Evolutionary conservation across 2,113 vertebrate species (phyloP).

Genomic region (Anarrhichthys ocellatus): DNA sequence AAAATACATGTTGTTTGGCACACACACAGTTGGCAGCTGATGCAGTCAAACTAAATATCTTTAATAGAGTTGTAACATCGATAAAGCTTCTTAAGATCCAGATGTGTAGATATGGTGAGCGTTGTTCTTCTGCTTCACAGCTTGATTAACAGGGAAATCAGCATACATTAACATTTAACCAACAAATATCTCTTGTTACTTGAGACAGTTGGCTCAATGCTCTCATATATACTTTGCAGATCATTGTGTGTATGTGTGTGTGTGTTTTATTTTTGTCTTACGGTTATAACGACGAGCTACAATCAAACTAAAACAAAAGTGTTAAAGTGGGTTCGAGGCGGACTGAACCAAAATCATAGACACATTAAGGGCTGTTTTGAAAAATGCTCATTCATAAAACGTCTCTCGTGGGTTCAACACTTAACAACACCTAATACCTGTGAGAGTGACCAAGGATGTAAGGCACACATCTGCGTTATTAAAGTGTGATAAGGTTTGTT

Average conservation of each 20-base stretch:
- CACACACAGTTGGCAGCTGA: background rate
- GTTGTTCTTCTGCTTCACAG: constrained; percentile 2
- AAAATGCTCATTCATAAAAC: background rate
- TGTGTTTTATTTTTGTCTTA: background rate
- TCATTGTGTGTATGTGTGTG: background rate
- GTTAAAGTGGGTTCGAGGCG: background rate
- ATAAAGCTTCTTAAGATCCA: background rate
- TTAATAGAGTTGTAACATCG: background rate
- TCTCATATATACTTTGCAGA: background rate
- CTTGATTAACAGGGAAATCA: constrained; percentile 10
- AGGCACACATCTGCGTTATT: background rate
- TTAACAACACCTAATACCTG: background rate
- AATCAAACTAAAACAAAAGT: background rate
- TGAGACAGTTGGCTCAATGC: background rate
- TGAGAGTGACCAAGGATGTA: background rate
- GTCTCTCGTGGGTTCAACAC: background rate
- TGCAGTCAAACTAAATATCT: background rate
- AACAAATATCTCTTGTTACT: constrained; percentile 13
- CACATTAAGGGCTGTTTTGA: background rate
- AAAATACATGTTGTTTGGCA: background rate
- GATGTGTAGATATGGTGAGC: background rate
- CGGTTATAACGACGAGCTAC: background rate
- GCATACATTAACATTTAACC: constrained; percentile 18
- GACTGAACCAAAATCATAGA: background rate
- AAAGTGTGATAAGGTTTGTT: background rate